Base-by-base conservation (phyloP, 1,140 invertebrate species). In the Bradysia coprophila region DNA sequence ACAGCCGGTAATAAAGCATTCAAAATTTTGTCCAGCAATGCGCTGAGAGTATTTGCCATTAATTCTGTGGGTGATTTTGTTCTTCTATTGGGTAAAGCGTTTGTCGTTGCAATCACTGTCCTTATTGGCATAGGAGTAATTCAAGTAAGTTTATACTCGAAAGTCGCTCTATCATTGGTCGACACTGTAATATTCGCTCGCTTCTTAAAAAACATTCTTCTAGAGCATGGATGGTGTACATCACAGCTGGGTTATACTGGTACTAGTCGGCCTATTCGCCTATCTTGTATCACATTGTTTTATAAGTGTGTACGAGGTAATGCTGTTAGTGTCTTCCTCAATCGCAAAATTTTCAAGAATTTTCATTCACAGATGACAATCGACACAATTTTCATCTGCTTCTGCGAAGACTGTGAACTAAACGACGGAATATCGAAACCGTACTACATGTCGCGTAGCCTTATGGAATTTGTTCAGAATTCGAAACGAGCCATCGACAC, bases 51-150 rank as follows among this genome's bases (percentile, higher is more conserved):
- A 2, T 66, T 71, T 20, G 78, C 78, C 2, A 80, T 86, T 40
- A 85, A 85, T 57, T 79, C 76, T 28, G 73, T 86, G 15, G 81
- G 81, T 5, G 78, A 81, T 53, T 83, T 84, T 52, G 72, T 86
- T 10, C 57, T 87, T 3, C 77, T 86, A 42, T 52, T 87, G 19
- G 75, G 71, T 2, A 87, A 87, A 68, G 62, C 76, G 13, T 61
- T 75, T 13, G 73, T 86, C 9, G 76, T 81, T 13, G 61, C 70
- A 32, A 62, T 69, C 3, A 75, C 79, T 2, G 69, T 74, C 8
- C 55, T 77, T 2, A 55, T 72, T 31, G 76, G 75, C 3, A 63
- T 75, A 24, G 64, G 71, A 47, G 56, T 79, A 28, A 57, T 79
- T 19, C 65, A 75, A 62, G 76, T 76, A 60, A 47, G 45, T n/a